phyloP scores from a whole-genome alignment of 2,113 vertebrate species.

The Vidua macroura region DNA sequence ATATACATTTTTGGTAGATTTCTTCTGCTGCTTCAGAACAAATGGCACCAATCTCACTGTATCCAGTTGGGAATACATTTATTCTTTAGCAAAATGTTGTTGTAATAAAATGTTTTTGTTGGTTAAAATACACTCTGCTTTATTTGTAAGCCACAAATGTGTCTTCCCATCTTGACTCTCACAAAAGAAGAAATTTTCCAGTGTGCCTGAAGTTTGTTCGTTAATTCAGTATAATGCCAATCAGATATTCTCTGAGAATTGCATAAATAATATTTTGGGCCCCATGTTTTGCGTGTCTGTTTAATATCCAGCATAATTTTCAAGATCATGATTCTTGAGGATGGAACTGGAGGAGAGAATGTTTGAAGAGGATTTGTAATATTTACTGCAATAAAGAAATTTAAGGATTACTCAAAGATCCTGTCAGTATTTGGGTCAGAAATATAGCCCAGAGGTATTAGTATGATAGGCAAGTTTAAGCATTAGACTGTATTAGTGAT shows the following conservation, averaged over 20 bases:
- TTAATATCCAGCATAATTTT: slow-evolving; percentile 35
- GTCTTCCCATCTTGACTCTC: slow-evolving; percentile 26
- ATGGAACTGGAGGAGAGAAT: neutral
- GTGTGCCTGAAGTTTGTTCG: slow-evolving; percentile 39
- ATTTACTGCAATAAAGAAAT: slow-evolving; percentile 64
- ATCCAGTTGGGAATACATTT: slow-evolving; percentile 43
- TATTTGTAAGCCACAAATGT: slow-evolving; percentile 51
- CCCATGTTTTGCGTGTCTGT: neutral
- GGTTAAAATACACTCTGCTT: slow-evolving; percentile 42
- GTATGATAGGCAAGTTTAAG: slow-evolving; percentile 40
- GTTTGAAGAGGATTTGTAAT: slow-evolving; percentile 62
- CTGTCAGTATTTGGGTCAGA: slow-evolving; percentile 67
- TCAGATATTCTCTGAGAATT: slow-evolving; percentile 46
- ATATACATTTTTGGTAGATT: slow-evolving; percentile 20
- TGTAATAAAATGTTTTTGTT: slow-evolving; percentile 60
- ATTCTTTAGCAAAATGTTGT: slow-evolving; percentile 59
- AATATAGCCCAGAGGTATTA: slow-evolving; percentile 39
- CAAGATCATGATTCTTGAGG: slow-evolving; percentile 16
- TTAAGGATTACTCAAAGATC: slow-evolving; percentile 65
- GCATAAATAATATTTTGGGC: slow-evolving; percentile 42
- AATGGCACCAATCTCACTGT: neutral
- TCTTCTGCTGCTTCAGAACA: neutral
- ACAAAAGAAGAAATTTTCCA: slow-evolving; percentile 56
- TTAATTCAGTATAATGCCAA: slow-evolving; percentile 54
- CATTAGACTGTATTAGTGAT: slow-evolving; percentile 69